Conservation (phyloP, 2,113 vertebrate species). For the Hepsetus odoe region DNA sequence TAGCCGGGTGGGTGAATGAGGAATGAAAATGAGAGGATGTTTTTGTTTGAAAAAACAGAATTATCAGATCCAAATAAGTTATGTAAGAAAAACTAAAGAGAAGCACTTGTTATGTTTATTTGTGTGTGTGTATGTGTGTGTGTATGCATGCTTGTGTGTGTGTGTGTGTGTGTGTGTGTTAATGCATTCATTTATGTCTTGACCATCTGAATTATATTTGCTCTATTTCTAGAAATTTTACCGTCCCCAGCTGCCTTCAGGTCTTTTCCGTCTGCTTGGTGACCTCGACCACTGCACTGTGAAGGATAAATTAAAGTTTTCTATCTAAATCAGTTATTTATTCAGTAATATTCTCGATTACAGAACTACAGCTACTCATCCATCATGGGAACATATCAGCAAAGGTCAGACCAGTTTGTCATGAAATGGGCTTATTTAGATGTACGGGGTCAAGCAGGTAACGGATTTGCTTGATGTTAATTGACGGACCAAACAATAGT, state of each 20-base stretch:
- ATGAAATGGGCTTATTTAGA: too few relatives aligned
- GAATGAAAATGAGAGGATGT: neutral
- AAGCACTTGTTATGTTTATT: neutral
- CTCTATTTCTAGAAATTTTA: neutral
- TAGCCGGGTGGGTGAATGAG: neutral
- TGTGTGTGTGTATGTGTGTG: neutral
- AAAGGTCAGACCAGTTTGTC: too few relatives aligned
- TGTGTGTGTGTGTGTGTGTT: neutral
- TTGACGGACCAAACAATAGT: too few relatives aligned
- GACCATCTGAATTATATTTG: neutral
- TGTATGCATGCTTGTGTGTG: neutral
- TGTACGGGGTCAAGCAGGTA: too few relatives aligned
- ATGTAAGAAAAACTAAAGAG: neutral
- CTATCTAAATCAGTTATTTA: too few relatives aligned
- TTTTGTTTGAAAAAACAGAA: neutral
- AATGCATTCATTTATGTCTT: neutral
- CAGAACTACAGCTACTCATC: too few relatives aligned
- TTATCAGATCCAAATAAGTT: neutral
- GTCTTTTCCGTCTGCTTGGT: neutral
- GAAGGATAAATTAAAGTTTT: too few relatives aligned
- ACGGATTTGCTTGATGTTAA: too few relatives aligned
- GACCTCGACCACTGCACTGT: too few relatives aligned
- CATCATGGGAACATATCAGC: too few relatives aligned
- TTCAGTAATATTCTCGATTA: too few relatives aligned
- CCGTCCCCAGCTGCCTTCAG: neutral